These are phyloP conservation scores for Malurus elegans DNA, from an alignment of 2,113 vertebrate genomes.

Conservation along the genomic window DNA sequence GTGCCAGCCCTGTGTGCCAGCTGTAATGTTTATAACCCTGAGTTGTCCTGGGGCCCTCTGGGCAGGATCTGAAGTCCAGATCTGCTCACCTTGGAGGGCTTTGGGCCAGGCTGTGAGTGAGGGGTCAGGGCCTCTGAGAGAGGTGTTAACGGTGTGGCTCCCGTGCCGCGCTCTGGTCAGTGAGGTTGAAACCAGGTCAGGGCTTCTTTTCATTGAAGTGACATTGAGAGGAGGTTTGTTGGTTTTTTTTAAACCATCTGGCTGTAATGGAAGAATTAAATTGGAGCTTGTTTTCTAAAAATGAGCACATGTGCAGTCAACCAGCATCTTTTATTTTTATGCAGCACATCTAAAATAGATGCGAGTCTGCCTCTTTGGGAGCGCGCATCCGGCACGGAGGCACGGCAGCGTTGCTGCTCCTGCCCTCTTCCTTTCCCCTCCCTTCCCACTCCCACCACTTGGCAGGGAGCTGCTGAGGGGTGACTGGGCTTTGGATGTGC, in stretches of 20 bases:
- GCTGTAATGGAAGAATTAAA: neutral
- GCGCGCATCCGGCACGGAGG: neutral
- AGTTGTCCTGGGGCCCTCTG: neutral
- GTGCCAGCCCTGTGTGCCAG: neutral
- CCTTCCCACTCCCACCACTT: neutral
- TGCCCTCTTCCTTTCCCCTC: neutral
- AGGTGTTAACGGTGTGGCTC: neutral
- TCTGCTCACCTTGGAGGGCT: neutral
- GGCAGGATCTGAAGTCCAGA: neutral
- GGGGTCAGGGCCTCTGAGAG: neutral
- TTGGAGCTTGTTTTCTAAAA: neutral
- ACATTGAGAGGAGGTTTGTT: neutral
- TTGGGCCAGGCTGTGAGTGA: neutral
- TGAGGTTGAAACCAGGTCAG: neutral
- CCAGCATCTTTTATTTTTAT: slow-evolving; percentile 3
- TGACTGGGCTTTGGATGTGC: neutral
- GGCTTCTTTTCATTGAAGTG: neutral
- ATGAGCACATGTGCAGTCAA: neutral
- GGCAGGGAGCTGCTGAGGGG: neutral
- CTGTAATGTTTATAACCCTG: neutral
- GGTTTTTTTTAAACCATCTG: neutral
- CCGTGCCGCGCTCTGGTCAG: accelerated
- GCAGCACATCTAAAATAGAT: neutral
- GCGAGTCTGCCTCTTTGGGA: neutral
- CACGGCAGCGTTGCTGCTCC: neutral